Evolutionary conservation across 2,113 vertebrate genomes (phyloP).

Genomic region (Montifringilla adamsi): DNA sequence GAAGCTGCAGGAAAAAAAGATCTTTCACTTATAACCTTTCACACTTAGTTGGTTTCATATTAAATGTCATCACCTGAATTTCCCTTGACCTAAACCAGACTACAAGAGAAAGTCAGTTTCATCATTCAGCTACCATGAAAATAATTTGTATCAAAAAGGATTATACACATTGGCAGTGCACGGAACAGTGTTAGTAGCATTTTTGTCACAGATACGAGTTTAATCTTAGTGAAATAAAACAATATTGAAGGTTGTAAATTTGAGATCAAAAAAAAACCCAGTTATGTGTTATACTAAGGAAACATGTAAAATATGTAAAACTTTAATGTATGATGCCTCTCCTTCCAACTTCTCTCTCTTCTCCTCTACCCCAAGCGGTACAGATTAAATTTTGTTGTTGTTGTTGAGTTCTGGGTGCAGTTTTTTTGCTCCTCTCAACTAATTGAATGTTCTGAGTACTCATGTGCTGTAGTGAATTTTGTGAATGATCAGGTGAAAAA

Average conservation of each 20-base stretch:
- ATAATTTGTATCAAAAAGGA: background rate
- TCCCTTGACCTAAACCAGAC: conserved; percentile 13
- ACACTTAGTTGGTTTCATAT: conserved; percentile 41
- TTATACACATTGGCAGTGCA: background rate
- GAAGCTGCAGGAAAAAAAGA: conserved; percentile 6
- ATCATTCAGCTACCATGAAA: background rate
- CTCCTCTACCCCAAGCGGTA: background rate
- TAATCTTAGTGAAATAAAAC: conserved; percentile 11
- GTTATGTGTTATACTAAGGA: background rate
- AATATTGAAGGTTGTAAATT: background rate
- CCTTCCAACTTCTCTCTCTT: background rate
- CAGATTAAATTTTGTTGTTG: conserved; percentile 5
- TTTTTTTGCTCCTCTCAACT: background rate
- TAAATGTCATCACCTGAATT: conserved; percentile 26
- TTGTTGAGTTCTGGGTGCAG: accelerated
- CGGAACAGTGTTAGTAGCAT: background rate
- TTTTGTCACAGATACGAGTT: conserved; percentile 8
- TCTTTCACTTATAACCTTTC: conserved; percentile 47
- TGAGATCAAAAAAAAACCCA: background rate
- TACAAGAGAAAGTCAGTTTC: background rate
- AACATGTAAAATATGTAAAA: background rate
- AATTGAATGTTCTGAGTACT: background rate
- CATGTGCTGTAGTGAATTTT: background rate
- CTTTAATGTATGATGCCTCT: background rate
- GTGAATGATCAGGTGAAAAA: conserved; percentile 5